These are phyloP conservation scores for Pollenia angustigena DNA, from an alignment of 2,888 invertebrate genomes.

Conservation along the genomic window DNA sequence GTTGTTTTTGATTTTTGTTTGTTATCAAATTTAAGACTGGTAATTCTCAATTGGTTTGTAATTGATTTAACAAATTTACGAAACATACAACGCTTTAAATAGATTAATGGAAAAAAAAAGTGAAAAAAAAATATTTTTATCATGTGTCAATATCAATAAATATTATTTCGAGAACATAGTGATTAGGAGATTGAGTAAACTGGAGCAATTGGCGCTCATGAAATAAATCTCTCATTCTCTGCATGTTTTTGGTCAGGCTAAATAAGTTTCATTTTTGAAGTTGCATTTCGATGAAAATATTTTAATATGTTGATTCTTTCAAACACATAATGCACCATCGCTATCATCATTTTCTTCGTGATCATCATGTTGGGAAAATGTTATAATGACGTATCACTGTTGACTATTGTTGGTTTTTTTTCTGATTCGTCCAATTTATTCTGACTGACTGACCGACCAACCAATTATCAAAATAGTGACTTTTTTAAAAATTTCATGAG, in stretches of 20 bases:
- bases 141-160: slow-evolving; percentile 3
- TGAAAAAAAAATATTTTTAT: not conserved
- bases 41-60: slow-evolving; percentile 64
- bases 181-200: not conserved
- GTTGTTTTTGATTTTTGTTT: not conserved
- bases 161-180: too few species aligned
- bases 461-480: slow-evolving; percentile 58
- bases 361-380: slow-evolving; percentile 26
- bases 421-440: slow-evolving; percentile 12
- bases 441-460: slow-evolving; percentile 20
- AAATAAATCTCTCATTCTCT: not conserved
- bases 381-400: slow-evolving; percentile 27
- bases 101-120: not conserved
- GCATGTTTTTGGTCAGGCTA: slow-evolving; percentile 41
- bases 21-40: slow-evolving; percentile 39
- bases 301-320: slow-evolving; percentile 10
- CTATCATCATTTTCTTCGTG: not conserved
- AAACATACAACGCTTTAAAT: slow-evolving; percentile 31
- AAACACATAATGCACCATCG: slow-evolving; percentile 26
- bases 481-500: slow-evolving; percentile 42
- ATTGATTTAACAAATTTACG: slow-evolving; percentile 65
- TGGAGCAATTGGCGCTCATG: not conserved
- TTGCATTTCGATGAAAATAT: slow-evolving; percentile 10
- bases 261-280: slow-evolving; percentile 24
- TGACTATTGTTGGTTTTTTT: not conserved